phyloP scores from a whole-genome alignment of 2,797 vertebrate species.

The Eospalax fontanierii region DNA sequence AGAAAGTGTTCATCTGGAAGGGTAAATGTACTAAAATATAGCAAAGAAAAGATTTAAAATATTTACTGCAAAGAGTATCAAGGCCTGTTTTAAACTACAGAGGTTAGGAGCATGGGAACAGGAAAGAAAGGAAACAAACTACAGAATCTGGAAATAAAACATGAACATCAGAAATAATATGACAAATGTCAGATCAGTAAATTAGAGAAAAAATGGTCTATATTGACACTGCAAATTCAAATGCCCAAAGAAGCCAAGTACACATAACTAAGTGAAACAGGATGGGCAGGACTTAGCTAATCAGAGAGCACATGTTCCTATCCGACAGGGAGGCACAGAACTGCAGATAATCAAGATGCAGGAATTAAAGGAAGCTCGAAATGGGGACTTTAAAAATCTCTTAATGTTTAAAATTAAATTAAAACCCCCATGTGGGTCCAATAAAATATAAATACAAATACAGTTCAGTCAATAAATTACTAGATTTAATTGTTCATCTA shows the following conservation, averaged over 20 bases:
- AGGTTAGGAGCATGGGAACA: background rate
- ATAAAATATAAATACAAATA: background rate
- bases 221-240: background rate
- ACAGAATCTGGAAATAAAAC: slow-evolving; percentile 35
- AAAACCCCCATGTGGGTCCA: background rate
- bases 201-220: background rate
- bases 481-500: slow-evolving; percentile 39
- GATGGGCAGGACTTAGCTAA: background rate
- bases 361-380: background rate
- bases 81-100: background rate
- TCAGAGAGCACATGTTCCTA: background rate
- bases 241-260: background rate
- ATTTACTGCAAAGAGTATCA: background rate
- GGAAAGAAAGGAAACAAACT: background rate
- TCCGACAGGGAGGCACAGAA: background rate
- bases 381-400: background rate
- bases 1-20: background rate
- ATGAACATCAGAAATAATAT: background rate
- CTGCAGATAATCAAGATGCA: background rate
- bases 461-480: slow-evolving; percentile 16
- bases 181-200: slow-evolving; percentile 12
- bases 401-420: slow-evolving; percentile 15
- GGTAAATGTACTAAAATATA: slow-evolving; percentile 46
- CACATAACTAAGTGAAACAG: background rate
- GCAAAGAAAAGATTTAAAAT: background rate